These are phyloP conservation scores for Zhuqinia jingwanae DNA, from an alignment of 2,888 invertebrate species.

Conservation along the genomic window DNA sequence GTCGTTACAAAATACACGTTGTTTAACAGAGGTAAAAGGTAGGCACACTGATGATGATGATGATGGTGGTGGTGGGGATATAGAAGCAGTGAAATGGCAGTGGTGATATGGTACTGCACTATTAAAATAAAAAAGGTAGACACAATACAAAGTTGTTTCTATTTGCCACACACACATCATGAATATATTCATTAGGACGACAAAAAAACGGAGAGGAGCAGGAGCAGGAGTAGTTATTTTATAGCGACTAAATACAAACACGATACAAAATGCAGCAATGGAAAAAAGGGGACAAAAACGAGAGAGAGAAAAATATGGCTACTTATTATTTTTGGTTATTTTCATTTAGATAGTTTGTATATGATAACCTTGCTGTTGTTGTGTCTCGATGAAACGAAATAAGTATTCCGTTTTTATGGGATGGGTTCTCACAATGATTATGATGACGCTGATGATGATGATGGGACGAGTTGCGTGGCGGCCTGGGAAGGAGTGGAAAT, in stretches of 20 bases:
- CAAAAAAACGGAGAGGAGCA: too few relatives aligned
- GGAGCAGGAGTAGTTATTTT: slow-evolving; percentile 16
- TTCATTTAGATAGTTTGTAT: slow-evolving; percentile 44
- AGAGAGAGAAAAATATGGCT: slow-evolving; percentile 60
- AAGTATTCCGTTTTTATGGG: slow-evolving; percentile 33
- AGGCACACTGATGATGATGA: slow-evolving; percentile 38
- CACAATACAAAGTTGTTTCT: slow-evolving; percentile 17
- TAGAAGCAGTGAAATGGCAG: too few relatives aligned
- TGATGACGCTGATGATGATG: too few relatives aligned
- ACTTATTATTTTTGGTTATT: slow-evolving; percentile 35
- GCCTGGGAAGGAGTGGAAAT: background rate
- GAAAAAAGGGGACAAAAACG: slow-evolving; percentile 5
- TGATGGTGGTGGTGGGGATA: slow-evolving; percentile 29
- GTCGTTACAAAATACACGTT: slow-evolving; percentile 25
- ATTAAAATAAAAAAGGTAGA: slow-evolving; percentile 49
- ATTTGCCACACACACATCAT: slow-evolving; percentile 46
- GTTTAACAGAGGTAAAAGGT: slow-evolving; percentile 40
- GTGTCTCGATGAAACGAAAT: slow-evolving; percentile 31
- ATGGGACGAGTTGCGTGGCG: slow-evolving; percentile 33
- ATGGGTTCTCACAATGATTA: slow-evolving; percentile 46
- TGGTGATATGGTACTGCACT: slow-evolving; percentile 36
- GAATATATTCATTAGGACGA: slow-evolving; percentile 68
- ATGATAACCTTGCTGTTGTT: background rate
- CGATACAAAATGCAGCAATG: slow-evolving; percentile 12
- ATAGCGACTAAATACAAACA: background rate